phyloP scores from a whole-genome alignment of 2,797 vertebrate genomes.

The Acropternis orthonyx region DNA sequence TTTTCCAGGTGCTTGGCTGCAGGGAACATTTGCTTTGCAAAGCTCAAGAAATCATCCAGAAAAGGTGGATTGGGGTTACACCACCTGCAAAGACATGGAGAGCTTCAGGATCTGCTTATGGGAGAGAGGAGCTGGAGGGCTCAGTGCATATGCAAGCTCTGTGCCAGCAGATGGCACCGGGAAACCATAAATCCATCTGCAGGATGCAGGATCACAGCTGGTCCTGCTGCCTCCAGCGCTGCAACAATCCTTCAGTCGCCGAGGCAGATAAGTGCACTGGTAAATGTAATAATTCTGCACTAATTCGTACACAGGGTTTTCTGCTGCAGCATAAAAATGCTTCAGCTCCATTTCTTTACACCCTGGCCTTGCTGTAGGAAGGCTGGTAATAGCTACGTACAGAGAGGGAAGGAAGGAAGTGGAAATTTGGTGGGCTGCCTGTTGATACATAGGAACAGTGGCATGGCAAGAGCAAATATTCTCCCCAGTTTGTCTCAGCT shows the following conservation, averaged over 20 bases:
- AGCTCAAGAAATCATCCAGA: background rate
- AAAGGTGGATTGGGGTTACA: background rate
- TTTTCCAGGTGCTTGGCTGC: background rate
- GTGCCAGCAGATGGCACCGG: constrained; percentile 69
- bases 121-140: background rate
- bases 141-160: background rate
- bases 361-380: background rate
- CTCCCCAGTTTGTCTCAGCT: background rate
- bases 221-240: background rate
- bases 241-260: background rate
- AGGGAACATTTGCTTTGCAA: background rate
- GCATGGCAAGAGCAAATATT: background rate
- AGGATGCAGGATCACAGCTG: background rate
- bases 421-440: background rate
- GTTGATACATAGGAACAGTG: background rate
- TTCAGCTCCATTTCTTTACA: background rate
- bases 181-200: constrained; percentile 36
- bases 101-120: background rate
- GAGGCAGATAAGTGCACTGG: background rate
- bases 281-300: background rate
- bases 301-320: background rate
- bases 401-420: background rate
- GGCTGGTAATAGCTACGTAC: background rate
- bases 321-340: background rate
- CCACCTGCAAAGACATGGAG: background rate